Conservation (phyloP, 2,797 vertebrate species). For the Lagodon rhomboides region DNA sequence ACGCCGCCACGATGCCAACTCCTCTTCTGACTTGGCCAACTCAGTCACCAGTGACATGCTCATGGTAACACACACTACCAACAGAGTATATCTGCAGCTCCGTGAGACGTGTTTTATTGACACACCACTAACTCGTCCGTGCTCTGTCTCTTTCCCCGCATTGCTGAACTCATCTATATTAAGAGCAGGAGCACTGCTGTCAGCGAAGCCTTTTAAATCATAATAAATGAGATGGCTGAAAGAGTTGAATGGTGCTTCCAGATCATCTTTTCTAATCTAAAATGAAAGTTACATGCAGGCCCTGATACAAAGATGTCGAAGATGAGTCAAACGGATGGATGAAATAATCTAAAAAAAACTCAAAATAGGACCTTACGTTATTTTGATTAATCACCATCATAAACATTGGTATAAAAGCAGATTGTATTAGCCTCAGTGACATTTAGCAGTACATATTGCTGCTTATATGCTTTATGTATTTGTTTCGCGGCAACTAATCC, state of each 20-base stretch:
- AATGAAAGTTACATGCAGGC: conserved; percentile 38
- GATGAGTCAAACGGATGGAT: background rate
- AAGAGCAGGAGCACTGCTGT: conserved; percentile 40
- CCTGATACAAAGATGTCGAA: conserved; percentile 27
- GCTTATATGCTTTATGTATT: background rate
- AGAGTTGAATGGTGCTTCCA: conserved; percentile 34
- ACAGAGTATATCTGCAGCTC: background rate
- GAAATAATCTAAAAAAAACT: conserved; percentile 20
- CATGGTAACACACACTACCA: conserved; percentile 86
- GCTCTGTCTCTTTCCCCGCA: conserved; percentile 34
- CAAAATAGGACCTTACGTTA: background rate
- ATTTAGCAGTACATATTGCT: background rate
- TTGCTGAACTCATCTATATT: conserved; percentile 45
- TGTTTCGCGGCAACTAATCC: background rate
- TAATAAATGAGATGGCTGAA: conserved; percentile 48
- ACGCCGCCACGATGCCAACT: conserved; percentile 87
- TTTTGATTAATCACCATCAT: background rate
- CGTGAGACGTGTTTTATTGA: conserved; percentile 26
- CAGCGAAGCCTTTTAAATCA: conserved; percentile 53
- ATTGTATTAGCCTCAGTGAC: background rate
- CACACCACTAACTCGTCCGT: conserved; percentile 10
- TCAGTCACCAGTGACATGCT: conserved; percentile 98
- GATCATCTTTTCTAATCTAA: conserved; percentile 47
- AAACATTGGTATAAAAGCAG: background rate
- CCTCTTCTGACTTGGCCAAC: conserved; percentile 96